Base-by-base conservation (phyloP, 2,888 invertebrate species). In the Amphipyra berbera region DNA sequence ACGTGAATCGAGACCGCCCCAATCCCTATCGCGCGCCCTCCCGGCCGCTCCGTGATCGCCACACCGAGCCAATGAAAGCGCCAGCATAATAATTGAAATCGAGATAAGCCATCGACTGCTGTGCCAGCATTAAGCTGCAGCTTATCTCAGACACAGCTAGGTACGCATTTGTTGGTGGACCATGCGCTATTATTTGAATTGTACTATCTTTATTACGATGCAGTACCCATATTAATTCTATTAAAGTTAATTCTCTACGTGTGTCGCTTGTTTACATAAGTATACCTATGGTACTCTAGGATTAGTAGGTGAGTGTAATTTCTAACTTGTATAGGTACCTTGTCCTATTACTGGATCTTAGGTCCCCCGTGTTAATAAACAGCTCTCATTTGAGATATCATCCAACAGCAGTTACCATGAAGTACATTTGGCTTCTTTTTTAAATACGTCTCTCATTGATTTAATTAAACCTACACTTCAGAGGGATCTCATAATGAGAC, bases 51-150 rank as follows among this genome's bases (percentile, higher is more conserved):
- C 67, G 82, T 83, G 83, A 82, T 85, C 83, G 82, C 84, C 84
- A 83, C 85, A 82, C 79, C 74, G 87, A 86, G 85, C 93, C 91
- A 93, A 93, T 93, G 93, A 89, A 92, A 91, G 89, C 89, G 90
- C 85, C 86, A 91, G 91, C 89, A 90, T 92, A 89, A 92, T 94
- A 94, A 94, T 94, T 94, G 94, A 93, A 94, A 92, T 93, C 91
- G 90, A 92, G 94, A 94, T 94, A 94, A 93, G 90, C 90, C 93
- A 88, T 90, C 90, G 88, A 88, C 88, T 92, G 92, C 90, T 89
- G 89, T 82, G 89, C 89, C 83, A 85, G 88, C 89, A 88, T 88
- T 91, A 93, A 93, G 90, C 91, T 88, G 79, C 81, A 87, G 91
- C 90, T 94, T 94, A 94, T 94, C 93, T 91, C 81, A 85, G 85